A percentile compares a stretch with the other conserved stretches of the same genome.
phyloP scores from a whole-genome alignment of 1,140 invertebrate genomes.

The Zaprionus gabonicus region DNA sequence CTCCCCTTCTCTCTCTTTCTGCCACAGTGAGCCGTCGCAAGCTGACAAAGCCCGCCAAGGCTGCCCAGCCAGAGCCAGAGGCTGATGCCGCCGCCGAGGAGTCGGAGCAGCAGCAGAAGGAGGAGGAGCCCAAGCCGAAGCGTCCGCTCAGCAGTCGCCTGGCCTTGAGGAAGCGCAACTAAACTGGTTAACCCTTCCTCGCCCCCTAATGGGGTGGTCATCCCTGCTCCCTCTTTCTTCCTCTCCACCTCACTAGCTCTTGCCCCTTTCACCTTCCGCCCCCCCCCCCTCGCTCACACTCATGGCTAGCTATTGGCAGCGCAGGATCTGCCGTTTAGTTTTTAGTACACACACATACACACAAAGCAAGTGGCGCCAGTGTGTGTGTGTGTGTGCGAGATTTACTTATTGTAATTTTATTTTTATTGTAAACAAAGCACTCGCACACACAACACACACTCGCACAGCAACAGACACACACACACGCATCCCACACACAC shows the following conservation, averaged over 20 bases:
- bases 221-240: neutral
- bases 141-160: conserved; percentile 67
- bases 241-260: conserved; percentile 1
- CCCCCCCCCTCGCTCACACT: conserved; percentile 27
- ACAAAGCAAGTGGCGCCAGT: conserved; percentile 46
- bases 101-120: conserved; percentile 77
- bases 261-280: neutral
- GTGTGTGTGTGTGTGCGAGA: conserved; percentile 2
- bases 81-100: conserved; percentile 75
- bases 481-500: conserved; percentile 17
- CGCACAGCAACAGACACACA: conserved; percentile 7
- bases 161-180: conserved; percentile 79
- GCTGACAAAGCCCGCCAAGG: conserved; percentile 68
- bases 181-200: conserved; percentile 6
- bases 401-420: conserved; percentile 15
- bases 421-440: neutral
- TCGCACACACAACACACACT: conserved; percentile 12
- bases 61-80: conserved; percentile 59
- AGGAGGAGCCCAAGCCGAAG: conserved; percentile 77
- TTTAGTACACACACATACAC: conserved; percentile 67
- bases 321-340: conserved; percentile 71
- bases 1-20: neutral
- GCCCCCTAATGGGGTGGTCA: neutral
- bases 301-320: conserved; percentile 77
- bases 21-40: conserved; percentile 75